Conservation (phyloP, 2,797 vertebrate species). For the Ctenopoma multispine region DNA sequence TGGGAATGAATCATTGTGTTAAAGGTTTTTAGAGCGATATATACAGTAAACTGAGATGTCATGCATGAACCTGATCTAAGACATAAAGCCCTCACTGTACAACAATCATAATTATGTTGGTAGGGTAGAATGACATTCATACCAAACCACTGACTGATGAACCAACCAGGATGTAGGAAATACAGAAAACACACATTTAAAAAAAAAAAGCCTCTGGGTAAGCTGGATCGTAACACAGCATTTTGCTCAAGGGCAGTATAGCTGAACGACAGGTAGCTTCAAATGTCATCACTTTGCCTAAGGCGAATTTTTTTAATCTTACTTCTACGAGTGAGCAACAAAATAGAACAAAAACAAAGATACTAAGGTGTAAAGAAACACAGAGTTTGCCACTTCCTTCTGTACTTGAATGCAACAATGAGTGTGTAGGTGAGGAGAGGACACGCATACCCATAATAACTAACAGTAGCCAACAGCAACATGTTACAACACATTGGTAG, state of each 20-base stretch:
- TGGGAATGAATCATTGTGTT: conserved; percentile 36
- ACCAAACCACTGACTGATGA: neutral
- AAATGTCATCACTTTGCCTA: conserved; percentile 9
- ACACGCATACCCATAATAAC: conserved; percentile 45
- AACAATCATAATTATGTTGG: neutral
- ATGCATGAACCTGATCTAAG: neutral
- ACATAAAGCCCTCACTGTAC: conserved; percentile 9
- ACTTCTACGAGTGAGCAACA: neutral
- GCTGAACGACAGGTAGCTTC: conserved; percentile 1
- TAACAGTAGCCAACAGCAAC: conserved; percentile 72
- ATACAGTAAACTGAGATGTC: conserved; percentile 23
- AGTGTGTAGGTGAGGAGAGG: conserved; percentile 45
- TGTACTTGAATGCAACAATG: neutral
- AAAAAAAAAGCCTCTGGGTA: neutral
- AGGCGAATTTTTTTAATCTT: neutral
- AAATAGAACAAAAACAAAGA: neutral
- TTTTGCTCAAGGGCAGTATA: conserved; percentile 8
- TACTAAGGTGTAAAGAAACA: neutral
- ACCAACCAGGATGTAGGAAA: neutral
- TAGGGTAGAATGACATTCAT: neutral
- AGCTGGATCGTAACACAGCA: conserved; percentile 7
- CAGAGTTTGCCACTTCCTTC: neutral
- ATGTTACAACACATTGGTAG: conserved; percentile 75
- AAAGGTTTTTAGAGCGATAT: conserved; percentile 25
- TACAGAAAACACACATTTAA: neutral